Base-by-base conservation (phyloP, 1,140 invertebrate genomes). In the Eulimnadia texana region DNA sequence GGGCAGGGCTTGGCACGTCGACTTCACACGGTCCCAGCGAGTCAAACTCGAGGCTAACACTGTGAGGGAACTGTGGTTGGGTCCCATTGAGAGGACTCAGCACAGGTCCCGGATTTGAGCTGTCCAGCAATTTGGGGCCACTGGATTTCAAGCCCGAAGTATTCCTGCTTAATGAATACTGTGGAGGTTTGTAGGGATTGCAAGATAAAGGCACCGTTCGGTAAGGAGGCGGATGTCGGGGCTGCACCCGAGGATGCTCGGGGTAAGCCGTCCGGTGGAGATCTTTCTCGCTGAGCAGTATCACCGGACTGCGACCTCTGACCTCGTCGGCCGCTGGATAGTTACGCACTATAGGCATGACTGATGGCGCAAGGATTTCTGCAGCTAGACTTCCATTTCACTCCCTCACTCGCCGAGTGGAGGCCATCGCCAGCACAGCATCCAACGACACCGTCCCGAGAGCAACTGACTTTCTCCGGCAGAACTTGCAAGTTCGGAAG, bases 1-100 rank as follows among this genome's bases (percentile, higher is more conserved):
- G 60, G 1, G 60, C 60, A 6, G 60, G 60, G 53, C 60, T 61
- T 16, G 60, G 60, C 22, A 61, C 60, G 13, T 50, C 50, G 10
- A 42, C n/a, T 3, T 61, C 50, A 1, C 24, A 61, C 13, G 13
- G 50, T 25, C 50, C 60, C 28, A 52, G 51, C 19, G 16, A 54
- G 50, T 61, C 50, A 33, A 57, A 57, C 19, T 57, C 27, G 10
- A 57, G 29, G 60, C 51, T 29, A 19, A 33, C 60, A 20, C 60
- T 61, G 29, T 53, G 28, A 27, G 29, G 60, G 27, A 61, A 54
- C 23, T 42, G 33, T 9, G 33, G 33, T 9, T 6, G 6, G 6
- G 33, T 42, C 6, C 33, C 33, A 42, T 42, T 42, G 33, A 6
- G 50, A 25, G 55, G 16, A 2, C 29, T 57, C 55, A 57, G 16